phyloP scores from a whole-genome alignment of 2,797 vertebrate genomes.

The Poeciliopsis gracilis region DNA sequence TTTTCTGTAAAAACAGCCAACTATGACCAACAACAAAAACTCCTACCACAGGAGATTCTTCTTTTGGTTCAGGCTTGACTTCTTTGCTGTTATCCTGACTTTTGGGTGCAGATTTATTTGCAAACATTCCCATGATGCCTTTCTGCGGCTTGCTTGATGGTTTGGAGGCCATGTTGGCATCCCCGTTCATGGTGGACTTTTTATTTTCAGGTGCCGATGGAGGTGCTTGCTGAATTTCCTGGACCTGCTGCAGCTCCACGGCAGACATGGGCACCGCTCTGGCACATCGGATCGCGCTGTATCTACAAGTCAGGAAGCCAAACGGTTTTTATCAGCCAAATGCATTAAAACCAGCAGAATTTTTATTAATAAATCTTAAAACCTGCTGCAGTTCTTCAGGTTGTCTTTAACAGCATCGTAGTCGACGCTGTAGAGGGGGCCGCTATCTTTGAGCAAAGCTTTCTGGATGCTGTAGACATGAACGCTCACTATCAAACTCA shows the following conservation, averaged over 20 bases:
- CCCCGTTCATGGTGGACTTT: conserved; percentile 74
- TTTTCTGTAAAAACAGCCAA: background rate
- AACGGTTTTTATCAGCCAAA: background rate
- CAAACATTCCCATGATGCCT: conserved; percentile 95
- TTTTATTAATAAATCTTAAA: conserved; percentile 5
- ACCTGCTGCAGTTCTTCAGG: conserved; percentile 92
- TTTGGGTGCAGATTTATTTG: conserved; percentile 78
- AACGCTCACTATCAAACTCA: conserved; percentile 85
- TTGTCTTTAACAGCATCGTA: conserved; percentile 94
- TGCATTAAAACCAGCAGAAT: background rate
- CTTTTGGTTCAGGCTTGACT: conserved; percentile 80
- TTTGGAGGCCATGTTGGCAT: conserved; percentile 59
- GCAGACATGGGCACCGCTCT: conserved; percentile 79
- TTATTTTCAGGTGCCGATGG: conserved; percentile 45
- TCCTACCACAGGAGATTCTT: conserved; percentile 71
- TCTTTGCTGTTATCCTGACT: conserved; percentile 78
- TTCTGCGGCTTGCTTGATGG: conserved; percentile 76
- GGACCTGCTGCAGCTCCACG: conserved; percentile 66
- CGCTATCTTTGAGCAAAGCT: conserved; percentile 91
- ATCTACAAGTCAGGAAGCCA: conserved; percentile 70
- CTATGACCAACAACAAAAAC: background rate
- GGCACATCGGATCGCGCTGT: conserved; percentile 89
- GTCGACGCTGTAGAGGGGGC: conserved; percentile 92
- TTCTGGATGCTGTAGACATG: conserved; percentile 98
- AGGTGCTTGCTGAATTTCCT: conserved; percentile 46